Evolutionary conservation across 1,140 invertebrate species (phyloP).

Genomic region (Drosophila tristis): DNA sequence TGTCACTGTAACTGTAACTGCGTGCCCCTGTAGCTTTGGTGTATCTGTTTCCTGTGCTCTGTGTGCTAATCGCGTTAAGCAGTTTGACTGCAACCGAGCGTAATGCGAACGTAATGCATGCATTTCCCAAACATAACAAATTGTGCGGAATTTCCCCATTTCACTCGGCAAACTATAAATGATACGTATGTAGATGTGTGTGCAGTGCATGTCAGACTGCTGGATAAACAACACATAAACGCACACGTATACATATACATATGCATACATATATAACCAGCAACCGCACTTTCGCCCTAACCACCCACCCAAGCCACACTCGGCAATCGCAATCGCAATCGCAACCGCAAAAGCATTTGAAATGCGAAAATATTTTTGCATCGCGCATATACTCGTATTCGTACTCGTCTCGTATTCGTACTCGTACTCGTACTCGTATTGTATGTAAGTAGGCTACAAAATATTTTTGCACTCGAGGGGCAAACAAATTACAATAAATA

Average conservation of each 20-base stretch:
- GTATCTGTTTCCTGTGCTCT: conserved; percentile 7
- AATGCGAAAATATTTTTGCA: conserved; percentile 49
- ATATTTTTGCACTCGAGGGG: conserved; percentile 42
- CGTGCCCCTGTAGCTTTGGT: background rate
- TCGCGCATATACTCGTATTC: conserved; percentile 25
- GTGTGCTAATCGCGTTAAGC: conserved; percentile 18
- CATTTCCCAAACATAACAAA: background rate
- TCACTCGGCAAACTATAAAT: background rate
- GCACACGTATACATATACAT: background rate
- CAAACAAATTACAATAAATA: conserved; percentile 38
- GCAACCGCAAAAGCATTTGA: conserved; percentile 34
- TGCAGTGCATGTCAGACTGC: background rate
- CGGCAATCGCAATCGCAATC: conserved; percentile 9
- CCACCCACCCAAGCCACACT: conserved; percentile 13
- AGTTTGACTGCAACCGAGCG: conserved; percentile 17
- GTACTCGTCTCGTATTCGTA: too few relatives aligned
- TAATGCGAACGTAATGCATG: conserved; percentile 6
- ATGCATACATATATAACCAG: conserved; percentile 10
- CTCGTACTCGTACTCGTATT: too few relatives aligned
- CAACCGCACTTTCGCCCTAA: background rate
- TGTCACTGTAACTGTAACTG: conserved; percentile 4
- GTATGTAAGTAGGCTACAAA: conserved; percentile 36
- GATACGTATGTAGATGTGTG: background rate
- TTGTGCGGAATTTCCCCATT: background rate
- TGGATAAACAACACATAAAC: background rate